phyloP scores from a whole-genome alignment of 1,140 invertebrate genomes.

The Mesaphorura yosii region DNA sequence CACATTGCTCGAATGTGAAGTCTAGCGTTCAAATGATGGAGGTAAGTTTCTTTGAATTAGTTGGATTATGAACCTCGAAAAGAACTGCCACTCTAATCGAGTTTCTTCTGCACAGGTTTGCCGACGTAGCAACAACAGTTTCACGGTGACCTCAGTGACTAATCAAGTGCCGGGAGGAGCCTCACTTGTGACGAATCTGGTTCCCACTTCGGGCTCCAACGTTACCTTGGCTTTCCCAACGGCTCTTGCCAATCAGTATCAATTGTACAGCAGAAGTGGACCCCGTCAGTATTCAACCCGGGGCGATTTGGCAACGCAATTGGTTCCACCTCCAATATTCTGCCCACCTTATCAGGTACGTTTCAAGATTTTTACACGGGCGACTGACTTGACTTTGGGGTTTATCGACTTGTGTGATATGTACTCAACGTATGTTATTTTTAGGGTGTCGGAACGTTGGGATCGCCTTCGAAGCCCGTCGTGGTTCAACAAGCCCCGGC shows the following conservation, averaged over 20 bases:
- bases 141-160: slow-evolving; percentile 6
- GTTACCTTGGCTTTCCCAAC: slow-evolving; percentile 79
- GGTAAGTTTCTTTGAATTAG: slow-evolving; percentile 50
- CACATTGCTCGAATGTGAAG: slow-evolving; percentile 91
- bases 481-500: slow-evolving; percentile 60
- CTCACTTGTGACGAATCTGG: slow-evolving; percentile 51
- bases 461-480: slow-evolving; percentile 73
- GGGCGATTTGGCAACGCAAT: slow-evolving; percentile 62
- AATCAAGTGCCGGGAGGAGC: slow-evolving; percentile 26
- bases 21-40: slow-evolving; percentile 94
- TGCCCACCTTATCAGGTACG: slow-evolving; percentile 70
- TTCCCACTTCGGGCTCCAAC: slow-evolving; percentile 61
- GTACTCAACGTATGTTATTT: too few species aligned
- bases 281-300: slow-evolving; percentile 48
- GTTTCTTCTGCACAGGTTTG: slow-evolving; percentile 22
- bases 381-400: too few species aligned
- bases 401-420: too few species aligned
- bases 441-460: slow-evolving; percentile 42
- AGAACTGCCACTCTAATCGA: slow-evolving; percentile 11
- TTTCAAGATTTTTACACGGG: too few species aligned
- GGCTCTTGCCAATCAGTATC: slow-evolving; percentile 69
- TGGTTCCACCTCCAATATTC: slow-evolving; percentile 84
- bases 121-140: slow-evolving; percentile 20
- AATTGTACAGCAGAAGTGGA: slow-evolving; percentile 65
- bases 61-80: slow-evolving; percentile 20